These are phyloP conservation scores for Galaxea fascicularis DNA, from an alignment of 92 coral and sea anemone species.

Conservation along the genomic window DNA sequence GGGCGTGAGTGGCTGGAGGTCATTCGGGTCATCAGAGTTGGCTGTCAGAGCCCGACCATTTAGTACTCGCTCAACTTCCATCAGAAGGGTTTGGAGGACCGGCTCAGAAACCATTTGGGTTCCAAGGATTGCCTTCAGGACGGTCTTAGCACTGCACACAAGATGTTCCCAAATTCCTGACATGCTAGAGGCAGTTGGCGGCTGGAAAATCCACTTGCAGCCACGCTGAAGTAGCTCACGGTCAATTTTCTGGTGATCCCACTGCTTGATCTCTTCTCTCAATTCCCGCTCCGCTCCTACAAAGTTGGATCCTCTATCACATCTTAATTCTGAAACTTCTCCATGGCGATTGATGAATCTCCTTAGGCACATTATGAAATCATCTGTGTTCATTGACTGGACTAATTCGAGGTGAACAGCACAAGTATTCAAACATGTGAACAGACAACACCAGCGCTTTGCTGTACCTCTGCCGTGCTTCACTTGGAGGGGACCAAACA, in stretches of 20 bases:
- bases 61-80: slow-evolving; percentile 53
- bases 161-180: slow-evolving; percentile 64
- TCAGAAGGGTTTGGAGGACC: slow-evolving; percentile 43
- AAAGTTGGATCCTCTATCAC: slow-evolving; percentile 76
- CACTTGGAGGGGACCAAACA: slow-evolving; percentile 54
- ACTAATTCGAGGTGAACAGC: slow-evolving; percentile 59
- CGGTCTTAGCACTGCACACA: slow-evolving; percentile 36
- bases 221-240: slow-evolving; percentile 51
- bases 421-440: slow-evolving; percentile 48
- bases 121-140: slow-evolving; percentile 43
- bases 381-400: slow-evolving; percentile 56
- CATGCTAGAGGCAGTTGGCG: too few species aligned
- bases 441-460: slow-evolving; percentile 65
- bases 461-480: slow-evolving; percentile 64
- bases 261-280: slow-evolving; percentile 46
- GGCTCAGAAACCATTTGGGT: slow-evolving; percentile 20
- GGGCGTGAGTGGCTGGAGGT: slow-evolving; percentile 49
- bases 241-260: slow-evolving; percentile 59
- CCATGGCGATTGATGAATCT: slow-evolving; percentile 61
- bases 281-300: slow-evolving; percentile 77
- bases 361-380: slow-evolving; percentile 59
- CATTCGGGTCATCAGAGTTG: slow-evolving; percentile 52
- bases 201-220: slow-evolving; percentile 67
- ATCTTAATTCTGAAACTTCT: slow-evolving; percentile 64
- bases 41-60: slow-evolving; percentile 61